A percentile compares a stretch with the other conserved stretches of the same genome.
Conservation (phyloP, 2,797 vertebrate species). For the Sebastes hubbsi region DNA sequence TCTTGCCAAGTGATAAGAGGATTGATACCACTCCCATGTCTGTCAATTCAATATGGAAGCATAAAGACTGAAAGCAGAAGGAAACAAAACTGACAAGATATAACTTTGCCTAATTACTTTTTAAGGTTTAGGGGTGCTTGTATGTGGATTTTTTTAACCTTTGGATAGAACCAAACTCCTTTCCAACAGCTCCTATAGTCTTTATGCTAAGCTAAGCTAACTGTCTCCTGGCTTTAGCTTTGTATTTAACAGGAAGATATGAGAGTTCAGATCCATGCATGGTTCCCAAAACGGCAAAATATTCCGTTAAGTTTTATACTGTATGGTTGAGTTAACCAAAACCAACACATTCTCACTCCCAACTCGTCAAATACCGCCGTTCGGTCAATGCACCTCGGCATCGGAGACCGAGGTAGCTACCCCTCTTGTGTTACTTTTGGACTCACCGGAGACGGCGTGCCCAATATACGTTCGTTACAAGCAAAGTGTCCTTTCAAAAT, state of each 20-base stretch:
- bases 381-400: background rate
- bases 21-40: background rate
- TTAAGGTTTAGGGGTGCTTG: background rate
- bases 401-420: background rate
- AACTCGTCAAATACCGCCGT: background rate
- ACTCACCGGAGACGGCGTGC: background rate
- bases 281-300: background rate
- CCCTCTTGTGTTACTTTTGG: background rate
- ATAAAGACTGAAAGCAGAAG: background rate
- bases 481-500: background rate
- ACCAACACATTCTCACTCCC: background rate
- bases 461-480: background rate
- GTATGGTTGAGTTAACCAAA: background rate
- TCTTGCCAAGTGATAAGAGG: background rate
- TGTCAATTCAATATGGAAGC: background rate
- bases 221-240: background rate
- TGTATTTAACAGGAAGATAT: background rate
- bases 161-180: background rate
- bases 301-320: background rate
- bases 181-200: background rate
- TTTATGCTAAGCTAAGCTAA: background rate
- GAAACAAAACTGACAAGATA: background rate
- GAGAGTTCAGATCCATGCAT: background rate
- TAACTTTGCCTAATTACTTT: background rate
- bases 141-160: background rate